Conservation (phyloP, 2,888 invertebrate genomes). For the Campoplex nolae region DNA sequence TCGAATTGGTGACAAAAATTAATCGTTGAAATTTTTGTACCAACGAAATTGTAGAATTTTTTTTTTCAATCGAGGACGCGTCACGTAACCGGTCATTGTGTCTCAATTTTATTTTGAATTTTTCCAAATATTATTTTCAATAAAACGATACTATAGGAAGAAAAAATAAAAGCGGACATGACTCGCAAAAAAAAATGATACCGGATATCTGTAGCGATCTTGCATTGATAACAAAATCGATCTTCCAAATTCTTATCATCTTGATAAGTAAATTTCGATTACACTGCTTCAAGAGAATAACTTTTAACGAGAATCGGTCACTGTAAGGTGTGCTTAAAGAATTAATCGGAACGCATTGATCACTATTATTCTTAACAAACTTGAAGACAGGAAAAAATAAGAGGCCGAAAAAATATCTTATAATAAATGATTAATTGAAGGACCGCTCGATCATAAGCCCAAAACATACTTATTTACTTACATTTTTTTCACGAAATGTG, state of each 20-base stretch:
- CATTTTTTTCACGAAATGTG: neutral
- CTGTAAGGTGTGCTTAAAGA: neutral
- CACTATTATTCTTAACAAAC: neutral
- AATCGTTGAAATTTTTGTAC: neutral
- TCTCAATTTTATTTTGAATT: neutral
- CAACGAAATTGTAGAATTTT: neutral
- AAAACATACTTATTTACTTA: neutral
- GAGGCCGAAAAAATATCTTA: neutral
- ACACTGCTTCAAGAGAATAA: neutral
- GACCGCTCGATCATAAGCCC: neutral
- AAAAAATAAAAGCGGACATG: neutral
- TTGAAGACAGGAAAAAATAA: neutral
- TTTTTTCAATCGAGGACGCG: neutral
- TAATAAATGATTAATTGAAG: neutral
- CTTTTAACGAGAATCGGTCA: neutral
- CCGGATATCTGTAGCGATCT: neutral
- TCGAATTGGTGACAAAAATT: neutral
- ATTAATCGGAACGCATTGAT: neutral
- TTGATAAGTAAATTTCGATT: conserved; percentile 13
- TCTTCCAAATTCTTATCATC: neutral
- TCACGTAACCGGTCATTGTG: neutral
- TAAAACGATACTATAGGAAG: neutral
- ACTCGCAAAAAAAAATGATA: neutral
- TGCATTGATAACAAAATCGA: neutral
- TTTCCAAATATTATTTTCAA: neutral